Evolutionary conservation across 2,888 invertebrate species (phyloP), one percentile per base, ranked within the genome.

Genomic region (Blera fallax): DNA sequence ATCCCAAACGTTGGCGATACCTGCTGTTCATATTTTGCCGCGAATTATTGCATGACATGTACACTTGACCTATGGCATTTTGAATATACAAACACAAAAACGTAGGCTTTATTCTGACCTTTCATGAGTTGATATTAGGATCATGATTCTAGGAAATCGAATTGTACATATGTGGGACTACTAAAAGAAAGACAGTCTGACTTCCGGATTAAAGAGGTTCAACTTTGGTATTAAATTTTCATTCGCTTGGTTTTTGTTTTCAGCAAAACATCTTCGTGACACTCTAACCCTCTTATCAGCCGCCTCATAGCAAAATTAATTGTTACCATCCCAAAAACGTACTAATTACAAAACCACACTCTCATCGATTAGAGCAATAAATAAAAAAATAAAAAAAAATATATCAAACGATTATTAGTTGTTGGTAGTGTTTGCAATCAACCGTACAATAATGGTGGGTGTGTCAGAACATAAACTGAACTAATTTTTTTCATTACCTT

Each of bases 301-400:
- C 18, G 16, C 16, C 1, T 18, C 3, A 18, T 4, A 18, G 29
- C 34, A 10, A 10, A 56, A 29, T 69, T 7, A 18, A 43, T 69
- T 69, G 40, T 54, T 43, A 54, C 54, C 29, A 43, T 40, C 54
- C 52, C n/a, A 24, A 43, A 16, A 43, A 18, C n/a, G 3, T 32
- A 37, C 24, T 11, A 70, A 70, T 69, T 29, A 54, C 67, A 34
- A 29, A 21, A 45, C 16, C 32, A 32, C 69, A 43, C 54, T 43
- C 18, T 43, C 40, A 48, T 5, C 48, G 70, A 70, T 70, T 34
- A 48, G 43, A 29, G 6, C 2, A 40, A 27, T 54, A 54, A 69
- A 40, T 54, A 54, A 65, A 16, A 54, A 54, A 27, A n/a, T n/a
- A n/a, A n/a, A n/a, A n/a, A n/a, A n/a, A n/a, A n/a, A n/a, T n/a